A percentile compares a stretch with the other conserved stretches of the same genome.
phyloP scores from a whole-genome alignment of 1,140 invertebrate species.

The Halictus rubicundus region DNA sequence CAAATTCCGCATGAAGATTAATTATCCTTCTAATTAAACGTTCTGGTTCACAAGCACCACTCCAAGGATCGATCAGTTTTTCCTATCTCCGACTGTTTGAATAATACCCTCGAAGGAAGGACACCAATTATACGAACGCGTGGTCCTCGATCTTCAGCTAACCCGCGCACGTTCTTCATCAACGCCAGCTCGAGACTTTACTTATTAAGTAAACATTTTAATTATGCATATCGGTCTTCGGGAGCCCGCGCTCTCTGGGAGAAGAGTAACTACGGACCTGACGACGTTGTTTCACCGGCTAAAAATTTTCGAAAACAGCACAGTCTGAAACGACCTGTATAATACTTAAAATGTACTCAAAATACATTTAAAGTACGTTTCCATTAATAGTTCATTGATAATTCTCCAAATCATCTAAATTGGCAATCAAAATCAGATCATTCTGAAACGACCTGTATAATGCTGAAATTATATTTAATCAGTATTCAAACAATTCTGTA shows the following conservation, averaged over 20 bases:
- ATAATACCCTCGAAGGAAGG: too few species aligned
- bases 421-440: too few species aligned
- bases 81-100: not conserved
- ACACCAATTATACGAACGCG: too few species aligned
- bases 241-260: not conserved
- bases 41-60: too few species aligned
- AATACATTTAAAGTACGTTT: too few species aligned
- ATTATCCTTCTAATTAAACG: not conserved
- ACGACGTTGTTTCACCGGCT: not conserved
- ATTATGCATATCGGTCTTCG: conserved; percentile 40
- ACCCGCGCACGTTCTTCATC: not conserved
- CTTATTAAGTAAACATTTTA: conserved; percentile 33
- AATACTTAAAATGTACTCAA: too few species aligned
- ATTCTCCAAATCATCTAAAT: too few species aligned
- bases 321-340: not conserved
- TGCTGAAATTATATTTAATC: too few species aligned
- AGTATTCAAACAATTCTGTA: too few species aligned
- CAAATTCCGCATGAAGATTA: not conserved
- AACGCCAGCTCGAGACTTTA: not conserved
- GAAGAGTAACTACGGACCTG: not conserved
- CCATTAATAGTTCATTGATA: too few species aligned
- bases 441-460: too few species aligned
- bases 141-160: too few species aligned
- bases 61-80: not conserved
- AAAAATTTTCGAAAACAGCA: not conserved